Base-by-base conservation (phyloP, 2,888 invertebrate species). In the Idaea aversata region DNA sequence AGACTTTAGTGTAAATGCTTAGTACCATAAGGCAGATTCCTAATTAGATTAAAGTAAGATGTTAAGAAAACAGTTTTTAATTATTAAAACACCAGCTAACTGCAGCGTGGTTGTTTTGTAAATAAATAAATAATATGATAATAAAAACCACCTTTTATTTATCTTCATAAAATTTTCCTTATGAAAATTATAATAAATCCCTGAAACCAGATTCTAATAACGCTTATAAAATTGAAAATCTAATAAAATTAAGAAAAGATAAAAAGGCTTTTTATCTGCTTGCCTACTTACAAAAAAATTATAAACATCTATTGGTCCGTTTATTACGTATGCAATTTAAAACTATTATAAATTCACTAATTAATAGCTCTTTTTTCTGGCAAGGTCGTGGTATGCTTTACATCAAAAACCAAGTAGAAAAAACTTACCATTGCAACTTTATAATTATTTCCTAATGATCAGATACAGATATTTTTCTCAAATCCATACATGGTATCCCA, bases 21-120 rank as follows among this genome's bases (percentile, higher is more conserved):
- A 85, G 90, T 76, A 91, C 90, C 88, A 74, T 92, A 92, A 89
- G 85, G 84, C 72, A 89, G 89, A 92, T 93, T 93, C 93, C 92
- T 92, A 93, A 90, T 90, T 71, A 72, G 70, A 25, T 59, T 38
- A 90, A 82, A 83, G 78, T 88, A 87, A 88, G 83, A 82, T 80
- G 81, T 82, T 78, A 79, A 79, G 68, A 80, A 74, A 78, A 80
- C 77, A 78, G 79, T 76, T 73, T 81, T 80, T 75, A 73, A 73
- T 78, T 67, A 66, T 74, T 76, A 62, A 76, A 79, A 74, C 74
- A 82, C 77, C 86, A 81, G 79, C 77, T 72, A 74, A 77, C 79
- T 77, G 75, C 80, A 75, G 61, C 58, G 75, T 72, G 81, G 84
- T 84, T 85, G 82, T 64, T 67, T 72, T 73, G 70, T 74, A 74